Conservation (phyloP, 2,113 vertebrate species). For the Eulacestoma nigropectus region DNA sequence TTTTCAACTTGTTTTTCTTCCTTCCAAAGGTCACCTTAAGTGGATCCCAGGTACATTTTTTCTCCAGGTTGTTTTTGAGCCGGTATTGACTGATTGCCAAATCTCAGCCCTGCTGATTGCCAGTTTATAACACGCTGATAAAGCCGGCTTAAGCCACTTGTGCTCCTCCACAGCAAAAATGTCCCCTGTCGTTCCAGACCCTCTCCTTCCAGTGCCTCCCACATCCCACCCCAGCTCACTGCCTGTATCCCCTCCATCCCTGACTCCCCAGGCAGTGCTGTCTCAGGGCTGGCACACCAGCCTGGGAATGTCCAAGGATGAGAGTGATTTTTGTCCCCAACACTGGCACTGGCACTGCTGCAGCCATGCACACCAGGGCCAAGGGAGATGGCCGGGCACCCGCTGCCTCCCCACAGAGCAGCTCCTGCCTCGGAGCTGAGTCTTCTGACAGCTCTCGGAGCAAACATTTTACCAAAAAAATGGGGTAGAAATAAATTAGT, state of each 20-base stretch:
- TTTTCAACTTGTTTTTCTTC: slow-evolving; percentile 65
- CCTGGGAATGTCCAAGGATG: background rate
- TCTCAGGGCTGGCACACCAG: fast-evolving
- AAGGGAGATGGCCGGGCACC: fast-evolving
- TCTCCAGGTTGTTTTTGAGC: slow-evolving; percentile 9
- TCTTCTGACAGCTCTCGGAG: background rate
- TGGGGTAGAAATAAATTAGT: fast-evolving
- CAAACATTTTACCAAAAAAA: background rate
- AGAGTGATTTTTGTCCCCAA: background rate
- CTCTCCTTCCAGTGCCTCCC: background rate
- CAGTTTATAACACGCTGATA: background rate
- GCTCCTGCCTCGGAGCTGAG: background rate
- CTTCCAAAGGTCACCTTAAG: slow-evolving; percentile 58
- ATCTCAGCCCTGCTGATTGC: slow-evolving; percentile 15
- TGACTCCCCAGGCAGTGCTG: fast-evolving
- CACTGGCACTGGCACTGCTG: fast-evolving
- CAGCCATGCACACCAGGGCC: fast-evolving
- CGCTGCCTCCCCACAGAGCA: background rate
- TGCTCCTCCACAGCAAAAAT: background rate
- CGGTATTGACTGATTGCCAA: slow-evolving; percentile 41
- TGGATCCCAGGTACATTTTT: slow-evolving; percentile 6
- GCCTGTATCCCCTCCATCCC: background rate
- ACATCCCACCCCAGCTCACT: background rate
- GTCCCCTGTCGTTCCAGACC: background rate
- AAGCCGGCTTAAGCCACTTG: background rate